Conservation (phyloP, 2,113 vertebrate genomes). For the Neopipo cinnamomea region DNA sequence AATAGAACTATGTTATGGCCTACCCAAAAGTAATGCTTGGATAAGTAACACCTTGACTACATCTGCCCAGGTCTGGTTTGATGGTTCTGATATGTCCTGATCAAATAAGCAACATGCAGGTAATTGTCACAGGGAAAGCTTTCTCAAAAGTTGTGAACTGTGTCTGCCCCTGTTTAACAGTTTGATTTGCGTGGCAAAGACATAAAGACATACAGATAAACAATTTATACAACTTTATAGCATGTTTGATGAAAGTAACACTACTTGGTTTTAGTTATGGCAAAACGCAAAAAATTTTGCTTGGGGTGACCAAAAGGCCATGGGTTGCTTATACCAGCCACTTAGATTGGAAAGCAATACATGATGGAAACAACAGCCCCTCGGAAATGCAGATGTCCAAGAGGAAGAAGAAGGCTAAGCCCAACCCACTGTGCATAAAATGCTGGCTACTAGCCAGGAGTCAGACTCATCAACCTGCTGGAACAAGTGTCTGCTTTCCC, state of each 20-base stretch:
- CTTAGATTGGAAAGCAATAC: background rate
- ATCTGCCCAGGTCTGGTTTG: background rate
- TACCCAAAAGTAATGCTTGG: background rate
- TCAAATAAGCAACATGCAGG: background rate
- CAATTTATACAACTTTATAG: background rate
- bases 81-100: background rate
- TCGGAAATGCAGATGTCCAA: background rate
- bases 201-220: background rate
- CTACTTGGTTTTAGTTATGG: background rate
- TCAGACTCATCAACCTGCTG: background rate
- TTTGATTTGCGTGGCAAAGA: background rate
- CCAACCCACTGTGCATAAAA: background rate
- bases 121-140: background rate
- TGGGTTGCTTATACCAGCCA: background rate
- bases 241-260: background rate
- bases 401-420: background rate
- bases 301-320: background rate
- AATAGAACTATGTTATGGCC: rapidly evolving
- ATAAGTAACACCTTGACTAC: background rate
- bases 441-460: background rate
- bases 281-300: background rate
- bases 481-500: background rate
- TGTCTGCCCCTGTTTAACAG: background rate
- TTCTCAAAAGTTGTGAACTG: background rate
- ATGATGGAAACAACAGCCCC: background rate